Evolutionary conservation across 1,140 invertebrate genomes (phyloP), one percentile per base, ranked within the genome.

Genomic region (Propsilocerus akamusi): DNA sequence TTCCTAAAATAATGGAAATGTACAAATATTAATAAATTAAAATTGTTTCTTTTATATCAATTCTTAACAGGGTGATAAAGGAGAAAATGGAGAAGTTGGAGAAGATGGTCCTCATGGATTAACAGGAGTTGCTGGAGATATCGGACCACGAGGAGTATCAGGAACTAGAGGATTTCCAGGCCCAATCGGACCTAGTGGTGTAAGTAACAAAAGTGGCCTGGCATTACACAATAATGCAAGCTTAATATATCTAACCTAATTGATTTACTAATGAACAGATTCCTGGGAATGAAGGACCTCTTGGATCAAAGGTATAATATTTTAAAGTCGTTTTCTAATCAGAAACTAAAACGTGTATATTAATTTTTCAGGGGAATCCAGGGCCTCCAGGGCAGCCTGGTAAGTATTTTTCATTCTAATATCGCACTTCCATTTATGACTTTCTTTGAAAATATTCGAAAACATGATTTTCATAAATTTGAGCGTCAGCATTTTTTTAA

Each of bases 91-190:
- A 2, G 72, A 77, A 53, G 76, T 77, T 48, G 85, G 84, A 30
- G 83, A 86, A 53, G 78, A 83, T 55, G 85, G 85, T 11, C 71
- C 77, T 4, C 67, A 76, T n/a, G 85, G 85, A 22, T 64, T 78
- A 37, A 73, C 77, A 2, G 87, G 86, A 11, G 57, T 80, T 34
- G 72, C 81, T 17, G 86, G 86, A 56, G 86, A 88, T 73, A 70
- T 87, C 72, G 83, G 84, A 71, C 48, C 24, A 25, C 23, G 25
- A 4, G 25, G 34, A 1, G 87, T 88, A 62, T 74, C 79, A 51
- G 86, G 86, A 7, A 75, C 82, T 5, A 68, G 83, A 62, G 86
- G 86, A 32, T 80, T 86, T 58, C 77, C 82, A 23, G 86, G 85
- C 4, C 60, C 83, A 32, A 77, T 80, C 25, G 83, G 83, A 4